These are phyloP conservation scores for Himalopsyche kuldschensis DNA, from an alignment of 2,888 invertebrate genomes.

Conservation along the genomic window DNA sequence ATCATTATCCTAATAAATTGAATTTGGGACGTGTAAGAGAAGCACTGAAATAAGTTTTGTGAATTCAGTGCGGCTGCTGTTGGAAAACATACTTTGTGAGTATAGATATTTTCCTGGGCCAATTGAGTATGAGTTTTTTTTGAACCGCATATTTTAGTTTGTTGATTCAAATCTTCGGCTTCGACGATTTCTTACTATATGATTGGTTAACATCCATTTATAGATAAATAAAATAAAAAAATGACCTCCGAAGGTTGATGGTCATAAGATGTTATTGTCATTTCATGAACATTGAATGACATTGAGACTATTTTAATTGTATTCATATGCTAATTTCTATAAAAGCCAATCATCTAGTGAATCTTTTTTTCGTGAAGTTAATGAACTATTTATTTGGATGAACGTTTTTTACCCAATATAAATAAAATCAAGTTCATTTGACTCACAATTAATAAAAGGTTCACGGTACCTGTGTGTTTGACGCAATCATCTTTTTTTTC, in stretches of 20 bases:
- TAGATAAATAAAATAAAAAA: neutral
- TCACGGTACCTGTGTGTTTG: no score
- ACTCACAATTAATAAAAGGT: neutral
- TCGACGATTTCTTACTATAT: no score
- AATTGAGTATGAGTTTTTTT: no score
- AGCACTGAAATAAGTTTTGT: neutral
- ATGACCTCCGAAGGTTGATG: neutral
- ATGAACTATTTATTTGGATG: neutral
- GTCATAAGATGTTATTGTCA: neutral
- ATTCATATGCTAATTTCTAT: neutral
- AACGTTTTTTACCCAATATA: neutral
- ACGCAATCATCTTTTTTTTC: no score
- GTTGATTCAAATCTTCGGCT: no score
- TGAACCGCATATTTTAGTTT: no score
- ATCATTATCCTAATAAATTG: neutral
- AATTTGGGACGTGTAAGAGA: neutral
- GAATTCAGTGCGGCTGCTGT: no score
- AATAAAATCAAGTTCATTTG: neutral
- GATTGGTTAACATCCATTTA: no score
- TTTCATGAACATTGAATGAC: neutral
- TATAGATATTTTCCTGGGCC: no score
- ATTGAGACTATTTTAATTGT: neutral
- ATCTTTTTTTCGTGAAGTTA: neutral
- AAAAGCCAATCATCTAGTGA: neutral
- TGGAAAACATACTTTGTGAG: no score